Conservation (phyloP, 2,113 vertebrate species). For the Nestor notabilis region DNA sequence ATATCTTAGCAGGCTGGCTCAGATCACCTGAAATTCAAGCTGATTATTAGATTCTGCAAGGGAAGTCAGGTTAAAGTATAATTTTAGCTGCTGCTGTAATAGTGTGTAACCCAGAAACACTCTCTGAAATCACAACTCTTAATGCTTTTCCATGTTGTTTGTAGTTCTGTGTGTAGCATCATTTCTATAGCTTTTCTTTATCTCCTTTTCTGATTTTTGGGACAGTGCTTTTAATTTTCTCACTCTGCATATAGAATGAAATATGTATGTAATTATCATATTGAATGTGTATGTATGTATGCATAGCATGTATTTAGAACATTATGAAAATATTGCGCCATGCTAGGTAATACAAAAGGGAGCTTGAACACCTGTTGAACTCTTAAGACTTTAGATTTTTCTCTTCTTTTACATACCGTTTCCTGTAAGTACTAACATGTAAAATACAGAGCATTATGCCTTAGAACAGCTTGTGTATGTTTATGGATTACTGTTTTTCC, state of each 20-base stretch:
- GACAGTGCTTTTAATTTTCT: neutral
- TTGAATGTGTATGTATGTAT: neutral
- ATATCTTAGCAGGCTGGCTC: neutral
- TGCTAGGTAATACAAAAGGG: neutral
- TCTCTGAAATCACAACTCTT: neutral
- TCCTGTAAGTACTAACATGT: neutral
- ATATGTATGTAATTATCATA: too few relatives aligned
- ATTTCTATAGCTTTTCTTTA: neutral
- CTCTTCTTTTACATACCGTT: neutral
- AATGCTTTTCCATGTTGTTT: neutral
- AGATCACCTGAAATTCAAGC: neutral
- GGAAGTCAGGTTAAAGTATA: neutral
- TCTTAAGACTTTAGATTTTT: neutral
- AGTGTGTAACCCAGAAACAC: neutral
- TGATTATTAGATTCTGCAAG: neutral
- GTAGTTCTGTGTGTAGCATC: neutral
- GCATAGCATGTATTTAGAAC: neutral
- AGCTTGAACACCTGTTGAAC: neutral
- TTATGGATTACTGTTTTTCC: neutral
- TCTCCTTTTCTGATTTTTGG: rapidly evolving
- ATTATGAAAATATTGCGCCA: rapidly evolving
- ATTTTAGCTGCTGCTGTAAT: neutral
- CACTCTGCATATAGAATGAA: rapidly evolving
- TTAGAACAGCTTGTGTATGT: neutral
- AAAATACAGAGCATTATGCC: neutral